Evolutionary conservation across 1,140 invertebrate genomes (phyloP).

Genomic region (Phenacoccus solenopsis): DNA sequence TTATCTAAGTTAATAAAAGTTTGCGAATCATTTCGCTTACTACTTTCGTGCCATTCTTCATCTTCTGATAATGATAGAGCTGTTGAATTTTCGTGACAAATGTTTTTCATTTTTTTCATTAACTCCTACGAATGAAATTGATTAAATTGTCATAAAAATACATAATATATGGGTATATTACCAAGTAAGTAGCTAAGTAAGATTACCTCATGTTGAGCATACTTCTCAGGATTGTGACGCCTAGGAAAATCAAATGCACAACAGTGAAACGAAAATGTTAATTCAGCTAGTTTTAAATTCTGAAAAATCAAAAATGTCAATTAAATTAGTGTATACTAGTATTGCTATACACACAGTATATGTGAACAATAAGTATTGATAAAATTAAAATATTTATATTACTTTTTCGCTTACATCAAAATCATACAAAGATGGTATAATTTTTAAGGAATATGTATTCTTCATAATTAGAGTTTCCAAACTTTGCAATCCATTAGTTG

Average conservation of each 20-base stretch:
- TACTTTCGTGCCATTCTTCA: not conserved
- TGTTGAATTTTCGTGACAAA: not conserved
- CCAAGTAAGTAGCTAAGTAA: not conserved
- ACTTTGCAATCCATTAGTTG: constrained; percentile 53
- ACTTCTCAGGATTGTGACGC: constrained; percentile 36
- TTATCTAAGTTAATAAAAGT: not conserved
- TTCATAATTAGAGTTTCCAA: constrained; percentile 56
- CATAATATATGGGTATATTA: too few species aligned
- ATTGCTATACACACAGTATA: too few species aligned
- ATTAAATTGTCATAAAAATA: too few species aligned
- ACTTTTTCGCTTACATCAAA: constrained; percentile 43
- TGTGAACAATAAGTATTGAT: too few species aligned
- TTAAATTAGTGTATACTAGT: too few species aligned
- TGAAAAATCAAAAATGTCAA: too few species aligned
- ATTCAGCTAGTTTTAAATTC: constrained; percentile 37
- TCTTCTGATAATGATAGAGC: not conserved
- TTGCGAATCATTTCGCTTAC: not conserved
- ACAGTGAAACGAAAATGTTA: constrained; percentile 50
- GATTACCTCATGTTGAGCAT: constrained; percentile 30
- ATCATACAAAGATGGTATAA: constrained; percentile 70
- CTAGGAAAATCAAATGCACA: constrained; percentile 44
- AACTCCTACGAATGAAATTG: not conserved
- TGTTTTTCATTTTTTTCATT: not conserved
- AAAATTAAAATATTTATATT: not conserved
- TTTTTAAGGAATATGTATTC: constrained; percentile 55